These are phyloP conservation scores for Caenorhabditis afra DNA, from an alignment of 2,888 invertebrate genomes.

Conservation along the genomic window DNA sequence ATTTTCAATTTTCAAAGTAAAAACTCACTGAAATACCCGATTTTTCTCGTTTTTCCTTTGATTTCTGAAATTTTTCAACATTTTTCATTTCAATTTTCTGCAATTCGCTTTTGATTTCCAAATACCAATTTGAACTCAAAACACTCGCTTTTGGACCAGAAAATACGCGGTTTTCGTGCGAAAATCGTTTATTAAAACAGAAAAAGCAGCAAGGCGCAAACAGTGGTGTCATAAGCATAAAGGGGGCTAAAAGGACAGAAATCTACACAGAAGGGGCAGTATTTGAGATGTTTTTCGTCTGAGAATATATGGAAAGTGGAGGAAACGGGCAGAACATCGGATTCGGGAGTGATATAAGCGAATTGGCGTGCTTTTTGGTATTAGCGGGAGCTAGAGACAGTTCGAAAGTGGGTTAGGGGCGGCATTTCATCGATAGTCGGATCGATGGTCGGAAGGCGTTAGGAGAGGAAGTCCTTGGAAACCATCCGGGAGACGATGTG, in stretches of 20 bases:
- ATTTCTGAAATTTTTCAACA: not conserved
- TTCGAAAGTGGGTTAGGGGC: constrained; percentile 44
- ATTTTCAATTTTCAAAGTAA: constrained; percentile 9
- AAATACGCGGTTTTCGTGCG: not conserved
- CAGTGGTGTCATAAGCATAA: no score
- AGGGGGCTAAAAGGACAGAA: not conserved
- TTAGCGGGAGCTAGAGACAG: constrained; percentile 20
- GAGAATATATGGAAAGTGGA: constrained; percentile 3
- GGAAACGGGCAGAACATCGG: constrained; percentile 17
- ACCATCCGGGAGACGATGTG: constrained; percentile 76
- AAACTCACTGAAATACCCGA: constrained; percentile 5
- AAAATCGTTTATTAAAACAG: constrained; percentile 1
- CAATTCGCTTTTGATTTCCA: not conserved
- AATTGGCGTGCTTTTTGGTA: constrained; percentile 33
- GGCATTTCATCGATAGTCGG: no score
- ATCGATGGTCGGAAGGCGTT: no score
- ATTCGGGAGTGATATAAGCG: constrained; percentile 26
- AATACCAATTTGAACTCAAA: not conserved
- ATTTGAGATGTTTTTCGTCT: constrained; percentile 42
- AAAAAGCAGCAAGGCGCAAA: not conserved
- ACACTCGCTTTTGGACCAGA: not conserved
- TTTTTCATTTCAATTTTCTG: no score
- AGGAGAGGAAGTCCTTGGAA: constrained; percentile 75
- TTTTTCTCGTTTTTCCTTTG: not conserved
- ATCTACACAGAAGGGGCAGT: constrained; percentile 42